Percentiles rank a stretch among this genome's conserved stretches.
Conservation (phyloP, 1,140 invertebrate species). For the Thaumatotibia leucotreta region DNA sequence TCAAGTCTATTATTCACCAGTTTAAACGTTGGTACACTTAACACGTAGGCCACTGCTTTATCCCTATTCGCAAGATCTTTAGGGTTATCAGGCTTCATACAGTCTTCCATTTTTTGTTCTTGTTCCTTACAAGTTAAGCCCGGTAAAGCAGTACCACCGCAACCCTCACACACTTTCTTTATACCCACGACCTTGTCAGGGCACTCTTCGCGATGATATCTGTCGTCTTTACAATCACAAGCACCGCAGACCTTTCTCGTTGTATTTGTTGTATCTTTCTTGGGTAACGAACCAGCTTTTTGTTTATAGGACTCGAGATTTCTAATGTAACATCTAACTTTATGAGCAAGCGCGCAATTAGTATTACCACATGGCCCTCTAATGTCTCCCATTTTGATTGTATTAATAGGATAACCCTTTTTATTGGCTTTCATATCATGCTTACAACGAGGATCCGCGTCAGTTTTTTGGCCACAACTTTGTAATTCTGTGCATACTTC, state of each 20-base stretch:
- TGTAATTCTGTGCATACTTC: constrained; percentile 63
- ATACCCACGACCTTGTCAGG: constrained; percentile 28
- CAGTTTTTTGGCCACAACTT: constrained; percentile 43
- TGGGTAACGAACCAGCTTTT: constrained; percentile 31
- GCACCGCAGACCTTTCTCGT: constrained; percentile 54
- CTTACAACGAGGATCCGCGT: constrained; percentile 32
- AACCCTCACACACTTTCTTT: constrained; percentile 45
- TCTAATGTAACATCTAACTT: constrained; percentile 62
- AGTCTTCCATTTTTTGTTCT: constrained; percentile 31
- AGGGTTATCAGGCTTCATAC: constrained; percentile 25
- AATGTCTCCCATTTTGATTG: constrained; percentile 68
- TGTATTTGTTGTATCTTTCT: constrained; percentile 33
- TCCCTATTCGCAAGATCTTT: neutral
- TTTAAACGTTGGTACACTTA: constrained; percentile 44
- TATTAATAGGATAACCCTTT: constrained; percentile 55
- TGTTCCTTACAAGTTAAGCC: constrained; percentile 56
- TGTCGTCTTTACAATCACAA: constrained; percentile 66
- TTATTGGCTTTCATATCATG: constrained; percentile 25
- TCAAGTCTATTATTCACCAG: constrained; percentile 26
- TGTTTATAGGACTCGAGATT: constrained; percentile 60
- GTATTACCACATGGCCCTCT: constrained; percentile 63
- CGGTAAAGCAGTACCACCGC: constrained; percentile 39
- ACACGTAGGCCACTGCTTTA: constrained; percentile 42
- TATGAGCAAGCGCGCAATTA: constrained; percentile 62
- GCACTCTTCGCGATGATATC: constrained; percentile 56